These are phyloP conservation scores for Atopsyche davidsoni DNA, from an alignment of 1,140 invertebrate genomes.

Conservation along the genomic window DNA sequence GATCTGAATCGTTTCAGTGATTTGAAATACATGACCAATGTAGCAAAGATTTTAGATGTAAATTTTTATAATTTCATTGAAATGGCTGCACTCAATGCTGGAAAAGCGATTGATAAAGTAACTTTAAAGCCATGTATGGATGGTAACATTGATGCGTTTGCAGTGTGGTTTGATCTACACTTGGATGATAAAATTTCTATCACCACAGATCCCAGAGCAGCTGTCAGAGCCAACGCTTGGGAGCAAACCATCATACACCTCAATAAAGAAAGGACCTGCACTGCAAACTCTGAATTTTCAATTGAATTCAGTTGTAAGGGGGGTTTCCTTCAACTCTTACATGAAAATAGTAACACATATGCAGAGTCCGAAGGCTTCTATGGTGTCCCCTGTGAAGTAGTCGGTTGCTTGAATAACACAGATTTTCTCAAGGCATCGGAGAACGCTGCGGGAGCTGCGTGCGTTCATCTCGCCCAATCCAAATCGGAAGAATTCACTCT, in stretches of 20 bases:
- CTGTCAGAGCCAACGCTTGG: conserved; percentile 59
- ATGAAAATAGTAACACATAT: too few relatives aligned
- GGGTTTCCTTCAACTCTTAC: not conserved
- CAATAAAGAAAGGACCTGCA: not conserved
- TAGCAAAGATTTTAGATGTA: conserved; percentile 49
- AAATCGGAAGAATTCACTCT: not conserved
- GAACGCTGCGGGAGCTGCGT: conserved; percentile 3
- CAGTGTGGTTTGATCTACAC: conserved; percentile 67
- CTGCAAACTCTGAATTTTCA: not conserved
- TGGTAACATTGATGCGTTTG: conserved; percentile 57
- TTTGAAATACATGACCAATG: conserved; percentile 53
- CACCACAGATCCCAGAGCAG: conserved; percentile 46
- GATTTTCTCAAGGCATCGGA: conserved; percentile 7
- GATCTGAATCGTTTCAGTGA: conserved; percentile 52
- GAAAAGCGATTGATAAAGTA: conserved; percentile 38
- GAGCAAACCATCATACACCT: conserved; percentile 61
- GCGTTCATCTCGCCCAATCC: conserved; percentile 10
- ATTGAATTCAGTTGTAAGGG: not conserved
- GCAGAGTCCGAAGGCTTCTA: not conserved
- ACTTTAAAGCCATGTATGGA: conserved; percentile 36
- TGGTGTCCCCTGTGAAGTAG: conserved; percentile 6
- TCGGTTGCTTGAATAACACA: conserved; percentile 9
- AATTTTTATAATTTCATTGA: conserved; percentile 58
- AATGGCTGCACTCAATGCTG: conserved; percentile 40
- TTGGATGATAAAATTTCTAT: conserved; percentile 59